Evolutionary conservation across 2,888 invertebrate species (phyloP).

Genomic region (Clunio marinus): DNA sequence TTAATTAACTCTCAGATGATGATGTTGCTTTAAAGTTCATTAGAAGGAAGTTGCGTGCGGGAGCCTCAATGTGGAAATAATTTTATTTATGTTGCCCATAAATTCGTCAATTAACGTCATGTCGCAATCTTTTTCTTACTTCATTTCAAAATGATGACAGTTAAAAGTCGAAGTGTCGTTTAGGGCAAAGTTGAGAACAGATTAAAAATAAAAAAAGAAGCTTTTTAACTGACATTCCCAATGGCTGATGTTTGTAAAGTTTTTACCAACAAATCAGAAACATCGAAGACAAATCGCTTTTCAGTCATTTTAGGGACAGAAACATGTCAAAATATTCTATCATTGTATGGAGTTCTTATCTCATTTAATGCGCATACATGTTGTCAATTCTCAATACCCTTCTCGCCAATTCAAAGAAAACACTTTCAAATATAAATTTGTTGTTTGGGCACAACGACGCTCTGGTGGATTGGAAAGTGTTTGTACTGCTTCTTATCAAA

Average conservation of each 20-base stretch:
- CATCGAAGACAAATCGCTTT: too few relatives aligned
- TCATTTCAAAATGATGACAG: constrained; percentile 4
- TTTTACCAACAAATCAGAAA: too few relatives aligned
- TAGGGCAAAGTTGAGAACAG: too few relatives aligned
- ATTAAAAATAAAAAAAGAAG: too few relatives aligned
- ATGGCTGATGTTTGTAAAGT: too few relatives aligned
- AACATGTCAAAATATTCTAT: too few relatives aligned
- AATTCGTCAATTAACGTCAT: constrained; percentile 29
- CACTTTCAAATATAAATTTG: constrained; percentile 29
- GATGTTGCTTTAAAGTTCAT: constrained; percentile 16
- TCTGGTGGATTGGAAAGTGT: not conserved
- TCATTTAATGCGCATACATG: constrained; percentile 12
- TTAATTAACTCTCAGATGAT: constrained; percentile 27
- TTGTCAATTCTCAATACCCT: not conserved
- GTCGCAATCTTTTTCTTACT: constrained; percentile 9
- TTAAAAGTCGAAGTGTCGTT: constrained; percentile 1
- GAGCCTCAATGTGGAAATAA: not conserved
- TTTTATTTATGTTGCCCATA: constrained; percentile 14
- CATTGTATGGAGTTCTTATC: constrained; percentile 1
- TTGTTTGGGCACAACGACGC: not conserved
- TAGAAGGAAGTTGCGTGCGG: not conserved
- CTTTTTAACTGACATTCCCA: too few relatives aligned
- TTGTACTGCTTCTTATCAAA: constrained; percentile 35
- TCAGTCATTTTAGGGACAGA: too few relatives aligned
- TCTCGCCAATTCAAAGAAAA: not conserved